phyloP scores from a whole-genome alignment of 30 jellyfish, hydroid and myxozoan species.

The Turritopsis dohrnii region DNA sequence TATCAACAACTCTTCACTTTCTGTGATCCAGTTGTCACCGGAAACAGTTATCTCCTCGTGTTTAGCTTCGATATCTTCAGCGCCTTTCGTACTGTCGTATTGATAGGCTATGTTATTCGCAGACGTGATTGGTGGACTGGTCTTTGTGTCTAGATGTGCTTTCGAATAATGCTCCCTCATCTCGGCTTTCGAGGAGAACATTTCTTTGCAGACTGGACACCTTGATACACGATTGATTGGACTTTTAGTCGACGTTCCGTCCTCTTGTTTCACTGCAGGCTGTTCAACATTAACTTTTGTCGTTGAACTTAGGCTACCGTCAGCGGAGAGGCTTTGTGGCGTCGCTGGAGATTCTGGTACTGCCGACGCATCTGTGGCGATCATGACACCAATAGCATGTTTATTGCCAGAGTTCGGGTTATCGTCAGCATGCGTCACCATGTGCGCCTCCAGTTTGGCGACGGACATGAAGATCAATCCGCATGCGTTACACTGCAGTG shows the following conservation, averaged over 20 bases:
- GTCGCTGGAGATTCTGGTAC: neutral
- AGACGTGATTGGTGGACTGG: neutral
- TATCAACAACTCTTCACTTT: conserved; percentile 25
- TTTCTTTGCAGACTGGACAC: conserved; percentile 28
- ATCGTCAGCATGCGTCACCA: conserved; percentile 20
- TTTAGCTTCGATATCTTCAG: neutral
- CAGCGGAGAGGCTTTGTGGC: neutral
- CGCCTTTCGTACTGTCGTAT: neutral
- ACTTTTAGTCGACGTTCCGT: neutral
- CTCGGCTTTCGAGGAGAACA: conserved; percentile 19
- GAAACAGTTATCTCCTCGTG: conserved; percentile 1
- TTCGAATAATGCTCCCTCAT: conserved; percentile 26
- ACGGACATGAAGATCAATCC: conserved; percentile 29
- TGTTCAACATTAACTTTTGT: neutral
- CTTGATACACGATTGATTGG: conserved; percentile 13
- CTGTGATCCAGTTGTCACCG: conserved; percentile 18
- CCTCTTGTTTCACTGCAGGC: neutral
- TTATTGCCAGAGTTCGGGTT: neutral
- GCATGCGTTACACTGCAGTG: conserved; percentile 32
- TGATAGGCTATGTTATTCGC: neutral
- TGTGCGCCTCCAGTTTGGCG: conserved; percentile 28
- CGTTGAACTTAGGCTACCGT: neutral
- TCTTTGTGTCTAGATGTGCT: conserved; percentile 11
- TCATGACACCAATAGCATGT: conserved; percentile 19
- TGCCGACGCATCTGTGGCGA: neutral